Base-by-base conservation (phyloP, 1,140 invertebrate species). In the Armadillidium nasatum region DNA sequence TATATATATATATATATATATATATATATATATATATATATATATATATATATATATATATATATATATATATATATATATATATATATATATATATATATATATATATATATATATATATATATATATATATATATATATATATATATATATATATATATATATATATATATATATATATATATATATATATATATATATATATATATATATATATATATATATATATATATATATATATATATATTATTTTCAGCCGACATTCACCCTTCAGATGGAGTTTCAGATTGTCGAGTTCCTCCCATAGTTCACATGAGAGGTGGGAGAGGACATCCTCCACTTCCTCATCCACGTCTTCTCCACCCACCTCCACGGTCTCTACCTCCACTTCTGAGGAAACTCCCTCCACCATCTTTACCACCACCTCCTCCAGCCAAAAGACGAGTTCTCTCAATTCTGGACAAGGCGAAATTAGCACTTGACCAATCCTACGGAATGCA, bases 261-360 rank as follows among this genome's bases (percentile, higher is more conserved):
- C 50, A 19, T 60, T 60, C 50, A 60, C 19, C 19, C 50, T 19
- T 60, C 50, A 4, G 50, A 60, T 15, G 50, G 11, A 60, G 50
- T 60, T 19, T 60, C 50, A 13, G 50, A 60, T 19, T 60, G 50
- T 60, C 50, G 50, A 60, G 50, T 60, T 60, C 50, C 50, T 60
- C 50, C 50, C 7, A 60, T 60, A 13, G 50, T 60, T 19, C 50
- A 60, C 19, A 60, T 60, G 50, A 60, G 50, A 60, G 50, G 50
- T 13, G 50, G 50, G 11, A 13, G 50, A 19, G 50, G 50, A 15
- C 50, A 60, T 7, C 50, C 11, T 60, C 19, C 50, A 13, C 50
- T 4, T 60, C 50, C 50, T 4, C 50, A 60, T 60, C 50, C 50
- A 15, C 50, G 50, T 4, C 50, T 60, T 19, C 50, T 60, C 7